Percentiles rank a stretch among this genome's conserved stretches.
phyloP scores from a whole-genome alignment of 2,113 vertebrate genomes.

The Dipodomys ordii region DNA sequence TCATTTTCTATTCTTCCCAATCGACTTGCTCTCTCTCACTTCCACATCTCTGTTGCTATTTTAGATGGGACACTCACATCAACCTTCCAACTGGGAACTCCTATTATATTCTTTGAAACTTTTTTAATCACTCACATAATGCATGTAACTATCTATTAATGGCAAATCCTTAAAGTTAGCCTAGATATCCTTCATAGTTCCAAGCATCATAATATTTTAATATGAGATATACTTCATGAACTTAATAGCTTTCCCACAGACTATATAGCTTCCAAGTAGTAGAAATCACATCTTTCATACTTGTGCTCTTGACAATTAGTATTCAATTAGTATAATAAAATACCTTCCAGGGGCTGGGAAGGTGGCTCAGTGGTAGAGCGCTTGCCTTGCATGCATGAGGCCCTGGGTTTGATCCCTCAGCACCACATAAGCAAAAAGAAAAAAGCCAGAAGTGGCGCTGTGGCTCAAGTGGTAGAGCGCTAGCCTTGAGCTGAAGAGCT shows the following conservation, averaged over 20 bases:
- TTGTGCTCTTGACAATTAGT: not conserved
- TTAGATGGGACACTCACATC: not conserved
- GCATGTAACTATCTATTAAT: too few species aligned
- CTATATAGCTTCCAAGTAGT: conserved; percentile 16
- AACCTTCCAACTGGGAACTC: not conserved
- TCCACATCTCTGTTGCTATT: not conserved
- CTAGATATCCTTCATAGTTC: not conserved
- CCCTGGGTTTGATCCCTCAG: too few species aligned
- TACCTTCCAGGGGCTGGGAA: too few species aligned
- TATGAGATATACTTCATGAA: conserved; percentile 26
- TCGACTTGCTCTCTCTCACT: not conserved
- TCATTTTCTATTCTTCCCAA: not conserved
- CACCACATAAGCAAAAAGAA: too few species aligned
- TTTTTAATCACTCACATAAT: not conserved
- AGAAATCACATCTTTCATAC: conserved; percentile 27
- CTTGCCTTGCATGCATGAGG: too few species aligned
- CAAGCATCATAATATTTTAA: conserved; percentile 4
- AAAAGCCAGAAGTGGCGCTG: too few species aligned
- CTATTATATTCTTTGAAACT: conserved; percentile 29
- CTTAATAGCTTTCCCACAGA: conserved; percentile 6
- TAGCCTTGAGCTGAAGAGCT: too few species aligned
- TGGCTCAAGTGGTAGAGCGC: too few species aligned
- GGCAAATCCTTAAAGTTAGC: not conserved
- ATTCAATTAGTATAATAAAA: not conserved
- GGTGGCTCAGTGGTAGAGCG: too few species aligned